These are phyloP conservation scores for Potorous gilbertii DNA, from an alignment of 2,797 vertebrate genomes.

Conservation along the genomic window DNA sequence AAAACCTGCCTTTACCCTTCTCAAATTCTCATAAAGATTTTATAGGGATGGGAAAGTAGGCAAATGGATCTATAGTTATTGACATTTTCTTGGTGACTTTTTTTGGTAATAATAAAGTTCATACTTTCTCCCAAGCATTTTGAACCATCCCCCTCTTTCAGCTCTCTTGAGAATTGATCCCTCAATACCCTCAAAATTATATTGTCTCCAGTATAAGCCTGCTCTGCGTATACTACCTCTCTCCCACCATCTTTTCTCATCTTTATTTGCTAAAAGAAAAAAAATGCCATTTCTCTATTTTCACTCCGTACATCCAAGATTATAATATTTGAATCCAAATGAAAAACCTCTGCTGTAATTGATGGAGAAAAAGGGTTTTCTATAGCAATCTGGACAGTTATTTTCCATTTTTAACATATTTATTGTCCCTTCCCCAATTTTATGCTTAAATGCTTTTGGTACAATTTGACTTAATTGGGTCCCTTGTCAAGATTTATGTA, in stretches of 20 bases:
- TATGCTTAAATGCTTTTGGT: not conserved
- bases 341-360: not conserved
- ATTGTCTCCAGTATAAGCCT: not conserved
- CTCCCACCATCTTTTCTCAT: not conserved
- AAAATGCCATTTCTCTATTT: not conserved
- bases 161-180: not conserved
- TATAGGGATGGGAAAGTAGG: not conserved
- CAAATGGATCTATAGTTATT: not conserved
- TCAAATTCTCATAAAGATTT: not conserved
- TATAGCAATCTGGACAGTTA: not conserved
- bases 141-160: not conserved
- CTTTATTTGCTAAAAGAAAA: not conserved
- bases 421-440: not conserved
- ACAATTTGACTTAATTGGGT: not conserved
- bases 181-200: not conserved
- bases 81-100: not conserved
- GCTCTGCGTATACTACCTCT: not conserved
- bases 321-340: not conserved
- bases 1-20: not conserved
- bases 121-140: not conserved
- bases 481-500: not conserved
- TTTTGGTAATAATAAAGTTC: not conserved
- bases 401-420: not conserved
- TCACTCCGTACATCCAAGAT: not conserved
- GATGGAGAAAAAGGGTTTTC: not conserved